Base-by-base conservation (phyloP, 2,888 invertebrate genomes). In the Drepanosiphum platanoidis region DNA sequence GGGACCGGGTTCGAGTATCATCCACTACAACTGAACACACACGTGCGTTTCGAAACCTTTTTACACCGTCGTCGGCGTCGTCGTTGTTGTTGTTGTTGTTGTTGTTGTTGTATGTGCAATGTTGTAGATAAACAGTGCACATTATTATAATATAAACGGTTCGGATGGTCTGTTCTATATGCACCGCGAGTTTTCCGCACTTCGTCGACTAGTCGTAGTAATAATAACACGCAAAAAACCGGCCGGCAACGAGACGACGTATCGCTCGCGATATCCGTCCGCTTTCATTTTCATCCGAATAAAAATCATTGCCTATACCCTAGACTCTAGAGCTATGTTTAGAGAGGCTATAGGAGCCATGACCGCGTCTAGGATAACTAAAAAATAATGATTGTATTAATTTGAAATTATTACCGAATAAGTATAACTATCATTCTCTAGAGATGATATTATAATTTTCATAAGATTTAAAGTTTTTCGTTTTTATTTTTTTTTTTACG, bases 71-170 rank as follows among this genome's bases (percentile, higher is more conserved):
- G 71, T 42, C n/a, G n/a, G n/a, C n/a, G n/a, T n/a, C n/a, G n/a
- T n/a, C n/a, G n/a, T n/a, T n/a, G n/a, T n/a, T n/a, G 22, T 71
- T 46, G 39, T 42, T 15, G 79, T 80, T 52, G 80, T 70, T 80
- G 70, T 80, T 70, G 30, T 81, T 81, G 70, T 71, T 71, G 58
- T 72, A 81, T 42, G 61, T 81, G 81, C 81, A 81, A 81, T 81
- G 61, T 72, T 81, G 81, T 81, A 72, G 22, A 72, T 61, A 71
- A 81, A 71, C 70, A 61, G 61, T 72, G 71, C 4, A 11, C 13
- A 27, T 3, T 66, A 22, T 36, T 34, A 58, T 36, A 30, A 70
- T 52, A 70, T 52, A 70, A 58, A 58, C 32, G 64, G 64, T 78
- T 78, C 64, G 22, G n/a, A 32, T 46, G 52, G 68, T 36, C 27